phyloP scores from a whole-genome alignment of 35 echinoderm and acorn worm species.

The Anneissia japonica region DNA sequence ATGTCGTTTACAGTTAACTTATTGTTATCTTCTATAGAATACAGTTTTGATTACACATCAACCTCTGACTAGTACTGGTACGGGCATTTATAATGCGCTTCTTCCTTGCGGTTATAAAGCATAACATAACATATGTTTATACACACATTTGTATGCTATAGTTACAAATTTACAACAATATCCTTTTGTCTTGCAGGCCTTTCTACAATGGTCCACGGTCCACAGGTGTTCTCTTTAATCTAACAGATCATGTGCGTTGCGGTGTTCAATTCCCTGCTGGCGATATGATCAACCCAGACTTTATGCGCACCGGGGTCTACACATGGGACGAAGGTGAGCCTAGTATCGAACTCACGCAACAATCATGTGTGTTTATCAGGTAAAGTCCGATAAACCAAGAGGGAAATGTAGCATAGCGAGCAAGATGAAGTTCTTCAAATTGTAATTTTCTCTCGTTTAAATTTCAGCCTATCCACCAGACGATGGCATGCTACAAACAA shows the following conservation, averaged over 20 bases:
- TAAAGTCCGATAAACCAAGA: background rate
- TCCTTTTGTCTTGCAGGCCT: conserved; percentile 28
- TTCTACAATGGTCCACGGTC: conserved; percentile 67
- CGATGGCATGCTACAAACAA: conserved; percentile 77
- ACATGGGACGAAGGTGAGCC: conserved; percentile 79
- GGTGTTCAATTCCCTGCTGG: conserved; percentile 43
- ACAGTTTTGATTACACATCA: too few relatives aligned
- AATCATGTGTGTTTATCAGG: conserved; percentile 37
- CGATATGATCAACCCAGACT: conserved; percentile 43
- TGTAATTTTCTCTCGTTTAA: background rate
- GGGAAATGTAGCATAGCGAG: background rate
- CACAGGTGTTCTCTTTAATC: conserved; percentile 64
- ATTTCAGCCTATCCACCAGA: background rate
- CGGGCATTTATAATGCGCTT: too few relatives aligned
- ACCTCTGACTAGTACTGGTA: too few relatives aligned
- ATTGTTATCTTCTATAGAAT: too few relatives aligned
- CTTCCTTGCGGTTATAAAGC: too few relatives aligned
- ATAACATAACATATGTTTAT: too few relatives aligned
- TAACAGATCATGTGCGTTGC: conserved; percentile 70
- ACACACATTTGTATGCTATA: too few relatives aligned
- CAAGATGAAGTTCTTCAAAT: background rate
- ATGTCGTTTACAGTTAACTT: too few relatives aligned
- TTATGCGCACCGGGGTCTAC: conserved; percentile 60
- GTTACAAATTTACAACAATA: too few relatives aligned
- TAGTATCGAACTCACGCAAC: background rate